Conservation (phyloP, 2,113 vertebrate species). For the Alexandromys fortis region DNA sequence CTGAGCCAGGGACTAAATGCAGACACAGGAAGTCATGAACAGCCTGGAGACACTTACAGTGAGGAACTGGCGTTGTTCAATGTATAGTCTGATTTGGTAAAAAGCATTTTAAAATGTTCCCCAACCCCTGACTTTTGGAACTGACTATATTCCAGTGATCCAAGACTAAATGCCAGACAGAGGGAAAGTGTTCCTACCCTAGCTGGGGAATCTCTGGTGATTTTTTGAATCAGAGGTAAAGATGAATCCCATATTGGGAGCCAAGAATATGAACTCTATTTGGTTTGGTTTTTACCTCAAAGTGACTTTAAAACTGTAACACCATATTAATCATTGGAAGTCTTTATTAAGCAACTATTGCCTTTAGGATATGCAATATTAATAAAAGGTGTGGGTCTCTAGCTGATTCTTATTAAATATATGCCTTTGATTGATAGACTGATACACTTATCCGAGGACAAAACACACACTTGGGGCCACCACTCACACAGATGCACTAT, state of each 20-base stretch:
- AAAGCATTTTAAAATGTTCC: slow-evolving; percentile 27
- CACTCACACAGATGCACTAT: not conserved
- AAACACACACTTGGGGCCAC: not conserved
- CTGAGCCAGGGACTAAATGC: not conserved
- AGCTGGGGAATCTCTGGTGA: slow-evolving; percentile 24
- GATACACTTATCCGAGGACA: not conserved
- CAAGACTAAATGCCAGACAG: not conserved
- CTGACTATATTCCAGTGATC: slow-evolving; percentile 52
- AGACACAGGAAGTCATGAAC: not conserved
- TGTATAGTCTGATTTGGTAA: slow-evolving; percentile 15
- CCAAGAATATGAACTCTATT: not conserved
- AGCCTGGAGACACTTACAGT: slow-evolving; percentile 43
- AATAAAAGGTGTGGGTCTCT: not conserved
- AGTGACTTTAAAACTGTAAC: not conserved
- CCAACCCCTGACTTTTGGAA: slow-evolving; percentile 27
- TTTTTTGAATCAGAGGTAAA: not conserved
- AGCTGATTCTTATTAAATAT: slow-evolving; percentile 26
- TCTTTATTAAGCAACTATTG: slow-evolving; percentile 18
- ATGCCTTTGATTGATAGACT: not conserved
- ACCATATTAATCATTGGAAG: not conserved
- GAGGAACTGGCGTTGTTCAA: not conserved
- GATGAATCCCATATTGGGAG: not conserved
- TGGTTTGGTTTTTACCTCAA: not conserved
- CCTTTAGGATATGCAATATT: not conserved
- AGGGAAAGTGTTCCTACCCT: slow-evolving; percentile 10